Base-by-base conservation (phyloP, 2,113 vertebrate species). In the Epinephelus moara region DNA sequence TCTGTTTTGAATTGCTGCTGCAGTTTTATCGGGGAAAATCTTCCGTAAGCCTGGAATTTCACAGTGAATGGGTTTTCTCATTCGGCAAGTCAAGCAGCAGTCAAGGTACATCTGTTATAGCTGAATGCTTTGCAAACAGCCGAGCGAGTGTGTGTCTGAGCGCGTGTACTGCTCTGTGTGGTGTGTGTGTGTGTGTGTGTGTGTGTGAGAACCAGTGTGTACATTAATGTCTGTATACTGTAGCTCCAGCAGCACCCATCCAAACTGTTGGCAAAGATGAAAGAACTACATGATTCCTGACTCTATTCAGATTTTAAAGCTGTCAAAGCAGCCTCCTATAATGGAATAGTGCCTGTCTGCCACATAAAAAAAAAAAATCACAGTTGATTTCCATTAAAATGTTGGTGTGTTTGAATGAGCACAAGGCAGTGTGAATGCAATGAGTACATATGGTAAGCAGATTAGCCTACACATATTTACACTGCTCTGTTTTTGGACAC, bases 51-150 rank as follows among this genome's bases (percentile, higher is more conserved):
- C 75, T 55, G 87, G 84, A 81, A 87, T 87, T 85, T 91, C 77
- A 84, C 68, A 90, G 72, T 88, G 85, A 88, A 85, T 66, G 79
- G 68, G 52, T 85, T 87, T 87, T 86, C 77, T 85, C 71, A 87
- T 85, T 84, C 88, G 84, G 77, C 69, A 27, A 68, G 40, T 47
- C 40, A 25, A 45, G 63, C 63, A 47, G 63, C 27, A 87, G 82
- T 85, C 86, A 88, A 91, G 77, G 86, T 88, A 55, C 88, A 84
- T 88, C 86, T 85, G 89, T 87, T 77, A 67, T 56, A 72, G 68
- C 67, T 86, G 84, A 88, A 77, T 71, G 70, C 66, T 86, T 78
- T 60, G 76, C 78, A 88, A 86, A 88, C 55, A 89, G 78, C 45
- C 4, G 0, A 62, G 42, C 10, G 59, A 68, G 61, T 42, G 76